Evolutionary conservation across 1,140 invertebrate species (phyloP), one percentile per base, ranked within the genome.

Genomic region (Ceratosolen fusciceps): DNA sequence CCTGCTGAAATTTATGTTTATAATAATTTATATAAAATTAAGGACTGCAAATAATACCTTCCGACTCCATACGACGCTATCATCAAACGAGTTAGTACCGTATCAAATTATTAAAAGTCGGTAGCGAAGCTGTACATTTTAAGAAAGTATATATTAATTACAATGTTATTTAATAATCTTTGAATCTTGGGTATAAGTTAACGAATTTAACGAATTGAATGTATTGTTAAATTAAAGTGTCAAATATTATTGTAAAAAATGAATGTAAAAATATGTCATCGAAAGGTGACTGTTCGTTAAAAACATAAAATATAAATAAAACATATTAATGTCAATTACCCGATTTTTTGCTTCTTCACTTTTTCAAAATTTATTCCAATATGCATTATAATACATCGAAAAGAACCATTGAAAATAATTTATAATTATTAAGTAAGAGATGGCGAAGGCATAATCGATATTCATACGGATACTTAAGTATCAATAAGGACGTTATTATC

Each of bases 181-280:
- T 49, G 47, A 26, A 72, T 37, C 39, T 75, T 56, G 49, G 16
- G 2, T 7, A 47, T 60, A 62, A 62, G 34, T 62, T 47, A 60
- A n/a, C n/a, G n/a, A 24, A 65, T 24, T 62, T 26, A 76, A 72
- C 58, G 29, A 74, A 74, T 80, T 82, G 54, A 24, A 77, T 80
- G 54, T 77, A 72, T 76, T 74, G 58, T 74, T 76, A 74, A 67
- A 54, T 14, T 62, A 56, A 75, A 58, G 62, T 82, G 74, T 77
- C 75, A 77, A 82, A 65, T 76, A 73, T 74, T 80, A n/a, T 80
- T 80, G 62, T 70, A 75, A 80, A n/a, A 75, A 80, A 80, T 80
- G 24, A 58, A 76, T 80, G 68, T 80, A 76, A 80, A 71, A 75
- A 71, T 74, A 31, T 74, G 47, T 73, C 49, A 62, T 62, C 9